Evolutionary conservation across 2,113 vertebrate genomes (phyloP).

Genomic region (Daboia siamensis): DNA sequence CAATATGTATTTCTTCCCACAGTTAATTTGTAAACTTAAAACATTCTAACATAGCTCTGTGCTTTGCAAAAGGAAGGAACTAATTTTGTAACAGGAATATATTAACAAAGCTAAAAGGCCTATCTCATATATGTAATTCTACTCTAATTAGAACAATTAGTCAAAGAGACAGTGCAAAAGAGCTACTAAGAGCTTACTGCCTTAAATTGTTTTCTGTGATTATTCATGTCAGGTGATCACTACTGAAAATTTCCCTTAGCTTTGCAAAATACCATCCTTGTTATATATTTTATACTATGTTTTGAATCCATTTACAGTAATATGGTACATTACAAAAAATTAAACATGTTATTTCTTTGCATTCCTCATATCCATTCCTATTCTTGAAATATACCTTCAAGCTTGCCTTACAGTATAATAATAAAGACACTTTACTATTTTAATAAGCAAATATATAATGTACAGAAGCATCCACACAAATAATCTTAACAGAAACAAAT

Average conservation of each 20-base stretch:
- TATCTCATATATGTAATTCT: background rate
- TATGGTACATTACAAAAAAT: background rate
- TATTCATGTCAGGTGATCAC: background rate
- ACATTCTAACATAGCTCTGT: slow-evolving; percentile 34
- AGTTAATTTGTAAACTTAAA: slow-evolving; percentile 48
- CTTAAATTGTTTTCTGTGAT: background rate
- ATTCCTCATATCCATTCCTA: background rate
- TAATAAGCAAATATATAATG: background rate
- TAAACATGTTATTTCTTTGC: background rate
- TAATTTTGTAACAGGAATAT: background rate
- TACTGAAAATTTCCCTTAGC: background rate
- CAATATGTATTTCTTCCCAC: slow-evolving; percentile 32
- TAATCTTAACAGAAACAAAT: slow-evolving; percentile 23
- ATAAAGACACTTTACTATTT: background rate
- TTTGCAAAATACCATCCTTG: background rate
- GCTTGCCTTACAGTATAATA: background rate
- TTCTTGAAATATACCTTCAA: background rate
- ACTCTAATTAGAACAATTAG: slow-evolving; percentile 5
- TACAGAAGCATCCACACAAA: background rate
- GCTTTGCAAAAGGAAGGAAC: background rate
- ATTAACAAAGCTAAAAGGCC: background rate
- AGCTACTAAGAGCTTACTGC: background rate
- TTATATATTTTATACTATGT: background rate
- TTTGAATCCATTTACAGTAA: background rate
- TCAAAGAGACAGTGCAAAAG: accelerated